A percentile compares a stretch with the other conserved stretches of the same genome.
phyloP scores from a whole-genome alignment of 2,888 invertebrate species.

The Drosophila anomelani region DNA sequence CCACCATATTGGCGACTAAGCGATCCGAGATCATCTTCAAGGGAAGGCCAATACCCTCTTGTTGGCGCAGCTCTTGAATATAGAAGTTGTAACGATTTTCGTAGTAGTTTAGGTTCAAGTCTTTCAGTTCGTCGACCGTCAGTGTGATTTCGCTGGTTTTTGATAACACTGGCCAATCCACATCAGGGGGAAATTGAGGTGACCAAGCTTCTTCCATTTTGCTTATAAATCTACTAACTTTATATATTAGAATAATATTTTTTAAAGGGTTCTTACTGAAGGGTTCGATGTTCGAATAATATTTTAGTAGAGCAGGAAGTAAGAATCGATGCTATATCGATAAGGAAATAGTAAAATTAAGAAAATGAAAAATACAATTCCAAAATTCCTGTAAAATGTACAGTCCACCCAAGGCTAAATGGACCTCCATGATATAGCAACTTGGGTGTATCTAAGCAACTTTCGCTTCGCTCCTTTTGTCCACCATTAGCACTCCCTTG shows the following conservation, averaged over 20 bases:
- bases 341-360: neutral
- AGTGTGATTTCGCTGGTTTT: neutral
- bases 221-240: neutral
- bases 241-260: neutral
- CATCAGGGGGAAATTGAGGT: neutral
- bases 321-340: neutral
- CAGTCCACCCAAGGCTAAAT: slow-evolving; percentile 1
- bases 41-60: neutral
- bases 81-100: neutral
- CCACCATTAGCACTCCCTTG: slow-evolving; percentile 37
- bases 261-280: neutral
- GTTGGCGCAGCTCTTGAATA: neutral
- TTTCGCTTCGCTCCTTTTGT: slow-evolving; percentile 38
- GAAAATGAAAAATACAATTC: neutral
- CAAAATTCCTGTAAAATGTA: neutral
- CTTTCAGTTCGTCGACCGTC: neutral
- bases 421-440: slow-evolving; percentile 25
- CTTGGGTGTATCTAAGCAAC: slow-evolving; percentile 21
- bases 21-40: neutral
- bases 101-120: neutral
- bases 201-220: neutral
- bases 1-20: neutral
- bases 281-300: neutral
- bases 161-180: neutral
- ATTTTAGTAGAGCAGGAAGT: neutral